These are phyloP conservation scores for Phasia obesa DNA, from an alignment of 2,888 invertebrate species.

Conservation along the genomic window DNA sequence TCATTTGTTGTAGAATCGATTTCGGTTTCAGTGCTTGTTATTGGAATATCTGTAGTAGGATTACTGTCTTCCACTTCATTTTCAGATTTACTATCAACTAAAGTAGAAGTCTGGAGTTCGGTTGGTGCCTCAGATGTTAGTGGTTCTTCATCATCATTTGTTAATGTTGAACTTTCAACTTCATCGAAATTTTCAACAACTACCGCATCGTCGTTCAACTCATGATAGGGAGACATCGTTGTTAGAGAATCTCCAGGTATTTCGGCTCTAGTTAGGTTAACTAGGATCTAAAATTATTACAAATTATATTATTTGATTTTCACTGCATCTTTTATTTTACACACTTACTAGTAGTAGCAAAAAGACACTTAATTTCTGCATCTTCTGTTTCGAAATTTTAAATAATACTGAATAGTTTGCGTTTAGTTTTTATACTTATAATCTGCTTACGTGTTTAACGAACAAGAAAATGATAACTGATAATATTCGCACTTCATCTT, in stretches of 20 bases:
- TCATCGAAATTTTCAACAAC: slow-evolving; percentile 10
- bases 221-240: background rate
- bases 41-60: background rate
- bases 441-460: background rate
- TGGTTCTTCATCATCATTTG: too few species aligned
- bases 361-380: slow-evolving; percentile 19
- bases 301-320: background rate
- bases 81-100: background rate
- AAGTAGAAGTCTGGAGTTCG: background rate
- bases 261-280: background rate
- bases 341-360: slow-evolving; percentile 53
- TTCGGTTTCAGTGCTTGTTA: background rate
- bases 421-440: slow-evolving; percentile 46
- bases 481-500: background rate
- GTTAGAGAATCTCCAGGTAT: background rate
- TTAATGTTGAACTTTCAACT: background rate
- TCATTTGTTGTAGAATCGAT: background rate
- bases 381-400: slow-evolving; percentile 20
- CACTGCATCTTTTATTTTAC: background rate
- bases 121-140: background rate
- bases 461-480: slow-evolving; percentile 22
- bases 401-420: slow-evolving; percentile 32
- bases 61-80: background rate
- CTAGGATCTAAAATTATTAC: slow-evolving; percentile 39
- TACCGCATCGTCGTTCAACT: background rate